Conservation (phyloP, 2,888 invertebrate genomes). For the Abscondita cerata region DNA sequence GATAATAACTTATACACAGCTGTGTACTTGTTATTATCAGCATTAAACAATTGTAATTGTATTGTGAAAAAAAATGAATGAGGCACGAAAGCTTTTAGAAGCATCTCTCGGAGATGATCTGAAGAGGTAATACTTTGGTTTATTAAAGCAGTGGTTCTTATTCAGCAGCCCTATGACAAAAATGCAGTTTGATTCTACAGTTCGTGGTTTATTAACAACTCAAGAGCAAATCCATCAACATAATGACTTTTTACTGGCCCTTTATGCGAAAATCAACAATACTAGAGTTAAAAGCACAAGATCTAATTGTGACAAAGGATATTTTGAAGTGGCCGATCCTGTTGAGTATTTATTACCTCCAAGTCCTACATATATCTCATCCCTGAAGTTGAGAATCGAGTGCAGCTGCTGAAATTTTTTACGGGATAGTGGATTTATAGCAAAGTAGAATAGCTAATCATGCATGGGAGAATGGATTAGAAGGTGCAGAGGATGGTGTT, state of each 20-base stretch:
- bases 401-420: conserved; percentile 78
- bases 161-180: conserved; percentile 78
- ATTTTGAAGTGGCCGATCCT: conserved; percentile 68
- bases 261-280: conserved; percentile 55
- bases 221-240: conserved; percentile 80
- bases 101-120: conserved; percentile 72
- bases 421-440: conserved; percentile 83
- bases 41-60: no score
- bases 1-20: no score
- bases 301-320: conserved; percentile 63
- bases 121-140: conserved; percentile 70
- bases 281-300: conserved; percentile 53
- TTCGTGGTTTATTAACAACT: conserved; percentile 72
- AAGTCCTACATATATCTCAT: conserved; percentile 57
- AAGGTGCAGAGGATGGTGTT: conserved; percentile 83
- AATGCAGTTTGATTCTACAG: conserved; percentile 83
- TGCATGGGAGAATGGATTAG: conserved; percentile 89
- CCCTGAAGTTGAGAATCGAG: conserved; percentile 60
- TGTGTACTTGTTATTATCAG: no score
- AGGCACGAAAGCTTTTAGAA: conserved; percentile 67
- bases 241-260: conserved; percentile 82
- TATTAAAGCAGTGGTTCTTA: conserved; percentile 73
- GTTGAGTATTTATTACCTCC: conserved; percentile 65
- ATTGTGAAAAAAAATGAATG: no score
- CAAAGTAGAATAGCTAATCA: conserved; percentile 82